A percentile compares a stretch with the other conserved stretches of the same genome.
These are phyloP conservation scores for Drosophila nasuta DNA, from an alignment of 1,140 invertebrate genomes.

Conservation along the genomic window DNA sequence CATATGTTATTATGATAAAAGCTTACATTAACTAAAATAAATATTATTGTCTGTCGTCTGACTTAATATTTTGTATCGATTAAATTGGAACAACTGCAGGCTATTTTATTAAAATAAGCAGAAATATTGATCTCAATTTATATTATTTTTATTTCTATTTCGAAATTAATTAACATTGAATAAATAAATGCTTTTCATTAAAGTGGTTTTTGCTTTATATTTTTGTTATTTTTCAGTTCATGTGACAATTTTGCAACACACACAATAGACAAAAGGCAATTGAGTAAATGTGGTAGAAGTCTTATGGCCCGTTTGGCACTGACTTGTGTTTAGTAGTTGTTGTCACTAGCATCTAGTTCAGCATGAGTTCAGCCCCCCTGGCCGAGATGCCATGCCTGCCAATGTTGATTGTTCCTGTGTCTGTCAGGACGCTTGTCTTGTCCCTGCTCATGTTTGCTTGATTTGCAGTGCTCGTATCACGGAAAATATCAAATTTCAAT, in stretches of 20 bases:
- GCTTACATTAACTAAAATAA: conserved; percentile 39
- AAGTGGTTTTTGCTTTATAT: too few relatives aligned
- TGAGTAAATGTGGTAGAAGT: conserved; percentile 65
- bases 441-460: conserved; percentile 71
- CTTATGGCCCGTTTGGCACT: conserved; percentile 3
- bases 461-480: conserved; percentile 81
- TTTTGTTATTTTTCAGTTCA: too few relatives aligned
- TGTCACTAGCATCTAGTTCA: conserved; percentile 1
- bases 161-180: background rate
- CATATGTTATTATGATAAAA: conserved; percentile 23
- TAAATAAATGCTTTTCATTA: too few relatives aligned
- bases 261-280: conserved; percentile 49
- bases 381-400: conserved; percentile 34
- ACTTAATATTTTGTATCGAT: background rate
- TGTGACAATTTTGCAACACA: conserved; percentile 39
- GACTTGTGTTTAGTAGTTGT: background rate
- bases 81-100: background rate
- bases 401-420: conserved; percentile 70
- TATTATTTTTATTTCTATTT: background rate
- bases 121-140: background rate
- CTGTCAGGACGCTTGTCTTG: conserved; percentile 35
- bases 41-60: conserved; percentile 29
- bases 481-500: conserved; percentile 84
- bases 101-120: background rate
- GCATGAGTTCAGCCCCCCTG: conserved; percentile 6